These are phyloP conservation scores for Paramisgurnus dabryanus DNA, from an alignment of 2,113 vertebrate genomes.

Conservation along the genomic window DNA sequence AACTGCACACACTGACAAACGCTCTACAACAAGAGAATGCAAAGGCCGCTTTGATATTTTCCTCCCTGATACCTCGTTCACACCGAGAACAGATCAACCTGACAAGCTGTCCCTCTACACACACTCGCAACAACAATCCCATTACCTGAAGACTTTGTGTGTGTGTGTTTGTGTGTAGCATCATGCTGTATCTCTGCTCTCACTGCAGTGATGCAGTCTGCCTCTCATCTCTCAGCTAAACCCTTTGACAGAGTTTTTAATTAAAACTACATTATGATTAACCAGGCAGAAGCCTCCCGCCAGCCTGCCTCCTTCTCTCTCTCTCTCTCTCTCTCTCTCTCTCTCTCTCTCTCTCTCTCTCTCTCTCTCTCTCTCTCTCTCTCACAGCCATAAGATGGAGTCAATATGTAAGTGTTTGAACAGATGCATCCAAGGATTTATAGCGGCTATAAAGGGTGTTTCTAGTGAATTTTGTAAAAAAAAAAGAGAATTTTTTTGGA, in stretches of 20 bases:
- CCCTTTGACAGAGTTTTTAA: constrained; percentile 99
- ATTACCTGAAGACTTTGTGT: not conserved
- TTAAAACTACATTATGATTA: constrained; percentile 99
- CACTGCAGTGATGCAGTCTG: constrained; percentile 23
- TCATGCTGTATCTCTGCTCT: constrained; percentile 1
- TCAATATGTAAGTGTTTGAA: not conserved
- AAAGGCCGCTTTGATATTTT: constrained; percentile 7
- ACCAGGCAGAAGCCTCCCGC: constrained; percentile 83
- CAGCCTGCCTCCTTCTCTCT: not conserved
- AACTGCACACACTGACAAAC: constrained; percentile 15
- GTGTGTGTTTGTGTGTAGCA: constrained; percentile 36
- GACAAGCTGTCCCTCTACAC: constrained; percentile 89
- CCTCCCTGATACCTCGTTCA: constrained; percentile 39
- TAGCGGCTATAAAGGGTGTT: too few species aligned
- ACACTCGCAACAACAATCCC: constrained; percentile 45
- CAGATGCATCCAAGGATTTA: constrained; percentile 10
- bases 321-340: not conserved
- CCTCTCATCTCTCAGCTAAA: constrained; percentile 76
- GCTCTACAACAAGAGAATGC: constrained; percentile 10
- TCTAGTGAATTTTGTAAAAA: too few species aligned
- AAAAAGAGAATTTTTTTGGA: too few species aligned
- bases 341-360: not conserved
- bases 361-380: not conserved
- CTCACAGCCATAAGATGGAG: too few species aligned
- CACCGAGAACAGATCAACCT: constrained; percentile 98